Base-by-base conservation (phyloP, 2,888 invertebrate genomes). In the Mythimna vitellina region DNA sequence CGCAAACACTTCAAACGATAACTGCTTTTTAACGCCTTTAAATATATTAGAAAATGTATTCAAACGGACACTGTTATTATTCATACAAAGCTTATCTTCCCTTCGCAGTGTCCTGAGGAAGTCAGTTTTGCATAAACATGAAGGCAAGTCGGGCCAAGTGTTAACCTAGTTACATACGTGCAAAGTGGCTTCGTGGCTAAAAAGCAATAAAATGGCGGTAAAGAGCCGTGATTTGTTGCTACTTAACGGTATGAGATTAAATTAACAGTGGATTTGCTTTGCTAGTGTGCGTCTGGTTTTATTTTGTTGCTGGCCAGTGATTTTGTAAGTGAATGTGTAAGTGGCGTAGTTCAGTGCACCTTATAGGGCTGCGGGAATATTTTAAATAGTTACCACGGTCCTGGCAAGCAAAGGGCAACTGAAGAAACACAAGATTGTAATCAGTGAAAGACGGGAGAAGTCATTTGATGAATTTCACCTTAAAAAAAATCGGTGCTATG, bases 111-210 rank as follows among this genome's bases (percentile, higher is more conserved):
- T 80, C 75, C 86, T 81, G 68, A 81, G 82, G 84, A 84, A 85
- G 76, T 76, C 20, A 71, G 78, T 85, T 85, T 85, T 85, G 78
- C 85, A 85, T 85, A 85, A 73, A 85, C 85, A 81, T 85, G 71
- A 78, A 82, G 75, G 5, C 42, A 70, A 69, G 65, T 69, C 57
- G 57, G 35, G 58, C 57, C 38, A 73, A 74, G 73, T 71, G 72
- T 70, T 84, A 84, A 79, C 81, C 84, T 51, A 83, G 63, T 81
- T 84, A 76, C 85, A 84, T 76, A 81, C 51, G 75, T 71, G 71
- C 42, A 35, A 67, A 70, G 71, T 66, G 62, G 51, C 57, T 38
- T 57, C 29, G 65, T 64, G 54, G 76, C 60, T 65, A 70, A 73
- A 74, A 76, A 65, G 78, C 71, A 80, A 78, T 84, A 84, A 82